Conservation (phyloP, 2,888 invertebrate species). For the Dusona sp. region DNA sequence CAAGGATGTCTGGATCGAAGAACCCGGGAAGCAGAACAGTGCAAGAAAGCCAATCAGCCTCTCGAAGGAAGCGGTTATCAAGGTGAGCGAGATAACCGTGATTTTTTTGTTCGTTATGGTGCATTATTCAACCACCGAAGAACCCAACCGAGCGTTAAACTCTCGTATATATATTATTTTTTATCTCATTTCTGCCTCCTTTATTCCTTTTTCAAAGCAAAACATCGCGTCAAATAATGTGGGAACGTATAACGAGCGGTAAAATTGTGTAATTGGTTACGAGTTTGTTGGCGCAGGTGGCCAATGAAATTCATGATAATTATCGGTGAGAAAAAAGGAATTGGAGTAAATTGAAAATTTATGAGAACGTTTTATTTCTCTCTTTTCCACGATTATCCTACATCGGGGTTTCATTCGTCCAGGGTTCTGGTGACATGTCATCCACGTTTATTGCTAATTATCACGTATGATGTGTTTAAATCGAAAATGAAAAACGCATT, state of each 20-base stretch:
- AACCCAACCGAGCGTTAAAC: constrained; percentile 55
- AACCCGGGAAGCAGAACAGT: constrained; percentile 45
- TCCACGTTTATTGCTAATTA: background rate
- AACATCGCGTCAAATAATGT: constrained; percentile 52
- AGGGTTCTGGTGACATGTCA: too few relatives aligned
- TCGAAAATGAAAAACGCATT: background rate
- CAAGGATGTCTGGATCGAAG: constrained; percentile 64
- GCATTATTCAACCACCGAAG: constrained; percentile 11
- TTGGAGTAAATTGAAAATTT: constrained; percentile 32
- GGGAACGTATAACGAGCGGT: constrained; percentile 61
- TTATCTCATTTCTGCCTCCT: background rate
- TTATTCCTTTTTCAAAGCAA: constrained; percentile 7
- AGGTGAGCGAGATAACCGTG: constrained; percentile 65
- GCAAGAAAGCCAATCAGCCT: constrained; percentile 65
- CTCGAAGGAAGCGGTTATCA: constrained; percentile 65
- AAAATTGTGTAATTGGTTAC: constrained; percentile 55
- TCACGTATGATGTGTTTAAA: background rate
- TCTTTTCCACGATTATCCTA: constrained; percentile 7
- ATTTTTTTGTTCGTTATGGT: constrained; percentile 35
- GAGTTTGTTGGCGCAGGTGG: constrained; percentile 15
- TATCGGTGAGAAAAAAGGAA: constrained; percentile 36
- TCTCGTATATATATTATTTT: constrained; percentile 29
- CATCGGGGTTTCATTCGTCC: background rate
- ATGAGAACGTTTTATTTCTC: constrained; percentile 10
- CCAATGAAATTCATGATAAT: constrained; percentile 41